Evolutionary conservation across 2,888 invertebrate genomes (phyloP).

Genomic region (Autographa gamma): DNA sequence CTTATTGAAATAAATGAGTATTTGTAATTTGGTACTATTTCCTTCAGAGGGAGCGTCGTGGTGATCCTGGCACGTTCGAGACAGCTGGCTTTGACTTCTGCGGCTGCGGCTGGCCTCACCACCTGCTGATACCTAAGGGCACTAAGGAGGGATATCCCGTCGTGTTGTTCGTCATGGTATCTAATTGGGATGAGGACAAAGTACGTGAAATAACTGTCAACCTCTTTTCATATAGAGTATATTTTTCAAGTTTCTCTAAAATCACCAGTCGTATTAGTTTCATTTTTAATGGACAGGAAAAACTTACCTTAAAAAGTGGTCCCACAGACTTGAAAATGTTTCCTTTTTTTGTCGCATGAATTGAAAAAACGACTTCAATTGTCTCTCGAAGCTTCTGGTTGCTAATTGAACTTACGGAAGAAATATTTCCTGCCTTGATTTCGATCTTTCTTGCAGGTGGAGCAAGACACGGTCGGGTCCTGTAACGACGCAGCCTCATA

Average conservation of each 20-base stretch:
- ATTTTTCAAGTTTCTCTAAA: too few relatives aligned
- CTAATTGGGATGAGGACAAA: conserved; percentile 91
- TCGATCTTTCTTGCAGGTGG: conserved; percentile 71
- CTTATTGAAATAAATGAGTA: background rate
- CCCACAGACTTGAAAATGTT: too few relatives aligned
- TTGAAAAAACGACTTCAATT: too few relatives aligned
- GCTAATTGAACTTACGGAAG: too few relatives aligned
- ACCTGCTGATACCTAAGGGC: conserved; percentile 94
- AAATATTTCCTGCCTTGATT: background rate
- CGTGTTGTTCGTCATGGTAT: conserved; percentile 93
- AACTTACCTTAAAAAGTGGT: too few relatives aligned
- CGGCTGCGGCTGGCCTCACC: conserved; percentile 96
- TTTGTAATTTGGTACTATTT: background rate
- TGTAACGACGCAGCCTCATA: conserved; percentile 91
- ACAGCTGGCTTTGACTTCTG: conserved; percentile 93
- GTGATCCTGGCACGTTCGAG: conserved; percentile 82
- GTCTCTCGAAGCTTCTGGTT: too few relatives aligned
- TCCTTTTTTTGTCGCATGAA: too few relatives aligned
- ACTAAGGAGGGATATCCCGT: conserved; percentile 90
- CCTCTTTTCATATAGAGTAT: too few relatives aligned
- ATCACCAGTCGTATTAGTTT: too few relatives aligned
- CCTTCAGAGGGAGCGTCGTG: conserved; percentile 84
- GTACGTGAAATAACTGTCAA: too few relatives aligned
- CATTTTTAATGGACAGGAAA: too few relatives aligned
- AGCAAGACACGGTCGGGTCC: conserved; percentile 85